Conservation (phyloP, 2,797 vertebrate species). For the Synanceia verrucosa region DNA sequence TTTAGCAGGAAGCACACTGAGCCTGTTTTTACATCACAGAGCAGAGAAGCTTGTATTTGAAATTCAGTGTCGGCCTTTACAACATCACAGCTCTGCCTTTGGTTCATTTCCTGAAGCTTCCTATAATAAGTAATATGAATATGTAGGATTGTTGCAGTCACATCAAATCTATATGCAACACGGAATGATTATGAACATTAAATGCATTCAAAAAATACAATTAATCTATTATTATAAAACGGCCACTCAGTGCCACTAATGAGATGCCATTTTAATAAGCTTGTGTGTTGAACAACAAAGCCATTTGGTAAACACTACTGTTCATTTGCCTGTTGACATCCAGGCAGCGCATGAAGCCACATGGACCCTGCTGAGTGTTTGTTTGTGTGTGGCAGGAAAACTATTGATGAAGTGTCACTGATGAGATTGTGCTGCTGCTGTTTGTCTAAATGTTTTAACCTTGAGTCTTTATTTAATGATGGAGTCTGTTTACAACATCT, state of each 20-base stretch:
- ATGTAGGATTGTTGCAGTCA: constrained; percentile 49
- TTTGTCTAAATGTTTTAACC: neutral
- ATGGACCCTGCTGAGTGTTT: constrained; percentile 10
- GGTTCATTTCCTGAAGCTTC: constrained; percentile 60
- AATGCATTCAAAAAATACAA: constrained; percentile 65
- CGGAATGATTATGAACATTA: constrained; percentile 73
- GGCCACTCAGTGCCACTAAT: constrained; percentile 65
- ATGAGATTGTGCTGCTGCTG: neutral
- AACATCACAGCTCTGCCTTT: constrained; percentile 31
- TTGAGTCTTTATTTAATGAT: neutral
- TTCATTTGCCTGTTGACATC: constrained; percentile 73
- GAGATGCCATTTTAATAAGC: constrained; percentile 77
- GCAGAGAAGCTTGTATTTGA: constrained; percentile 31
- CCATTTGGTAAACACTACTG: constrained; percentile 75
- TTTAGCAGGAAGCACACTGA: constrained; percentile 25
- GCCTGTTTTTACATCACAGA: constrained; percentile 7
- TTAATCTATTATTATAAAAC: constrained; percentile 71
- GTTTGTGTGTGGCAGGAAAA: neutral
- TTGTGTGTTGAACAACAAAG: constrained; percentile 74
- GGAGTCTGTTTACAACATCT: neutral
- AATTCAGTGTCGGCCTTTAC: constrained; percentile 23
- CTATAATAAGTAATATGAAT: constrained; percentile 62
- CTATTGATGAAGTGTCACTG: neutral
- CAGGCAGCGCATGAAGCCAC: constrained; percentile 24
- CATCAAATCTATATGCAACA: constrained; percentile 65